Base-by-base conservation (phyloP, 1,140 invertebrate species). In the Oncopodura yosiiana region DNA sequence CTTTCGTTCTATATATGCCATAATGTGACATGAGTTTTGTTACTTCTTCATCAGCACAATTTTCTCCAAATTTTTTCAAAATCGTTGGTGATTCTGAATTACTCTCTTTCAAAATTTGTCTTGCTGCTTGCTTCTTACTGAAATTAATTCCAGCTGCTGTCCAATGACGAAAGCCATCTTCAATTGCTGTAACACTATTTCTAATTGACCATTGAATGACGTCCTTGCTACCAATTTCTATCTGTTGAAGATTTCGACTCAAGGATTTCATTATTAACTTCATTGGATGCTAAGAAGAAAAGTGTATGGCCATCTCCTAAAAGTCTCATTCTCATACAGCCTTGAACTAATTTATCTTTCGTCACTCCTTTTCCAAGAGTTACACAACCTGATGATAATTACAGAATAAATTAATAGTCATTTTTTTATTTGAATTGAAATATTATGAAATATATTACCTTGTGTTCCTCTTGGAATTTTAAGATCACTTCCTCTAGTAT, bases 281-380 rank as follows among this genome's bases (percentile, higher is more conserved):
- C 62, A 14, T 53, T 44, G 3, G 54, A 54, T 16, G 59, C 59
- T 45, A 44, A 61, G 26, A 63, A 63, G 0, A 30, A 11, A 12
- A 61, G 54, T 8, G 49, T 30, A 21, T 63, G 62, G 1, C 54
- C 55, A 16, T 45, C 24, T 6, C 51, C 46, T 9, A 61, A 34
- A 18, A 45, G 50, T 23, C 53, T 41, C 58, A 60, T 60, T 26
- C 58, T 19, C 58, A 60, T 60, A 27, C 58, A 60, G 14, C 46
- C 58, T 49, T 63, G 62, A 29, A 63, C 55, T 8, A 63, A 26
- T 23, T 63, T 63, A 48, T 63, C 62, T 19, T 57, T 58, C 5
- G 49, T 55, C 3, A 63, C 39, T 12, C 54, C 46, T 32, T 53
- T 61, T n/a, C 62, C 62, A 6, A 63, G 11, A 11, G 62, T 63